A percentile compares a stretch with the other conserved stretches of the same genome.
Evolutionary conservation across 2,797 vertebrate species (phyloP).

Genomic region (Lithobates sylvaticus): DNA sequence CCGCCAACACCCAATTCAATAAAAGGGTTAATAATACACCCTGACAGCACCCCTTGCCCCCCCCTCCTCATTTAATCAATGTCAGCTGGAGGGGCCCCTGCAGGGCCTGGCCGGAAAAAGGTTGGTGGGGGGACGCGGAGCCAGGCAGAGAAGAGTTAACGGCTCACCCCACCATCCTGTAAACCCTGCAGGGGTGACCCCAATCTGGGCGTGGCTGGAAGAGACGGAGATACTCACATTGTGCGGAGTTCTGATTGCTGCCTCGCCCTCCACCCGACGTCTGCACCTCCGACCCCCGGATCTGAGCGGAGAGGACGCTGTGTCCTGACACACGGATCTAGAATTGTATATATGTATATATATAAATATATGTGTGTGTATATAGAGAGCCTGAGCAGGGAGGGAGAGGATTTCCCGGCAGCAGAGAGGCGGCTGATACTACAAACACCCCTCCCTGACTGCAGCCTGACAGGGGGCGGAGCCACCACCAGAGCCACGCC

Average conservation of each 20-base stretch:
- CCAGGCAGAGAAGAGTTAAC: neutral
- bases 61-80: neutral
- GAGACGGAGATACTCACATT: neutral
- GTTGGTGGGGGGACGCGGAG: no score
- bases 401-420: neutral
- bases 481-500: neutral
- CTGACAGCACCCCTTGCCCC: neutral
- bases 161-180: neutral
- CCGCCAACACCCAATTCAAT: neutral
- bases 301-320: no score
- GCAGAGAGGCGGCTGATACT: neutral
- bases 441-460: neutral
- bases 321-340: no score
- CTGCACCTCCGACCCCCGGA: neutral
- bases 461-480: neutral
- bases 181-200: neutral
- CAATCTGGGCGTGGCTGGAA: neutral
- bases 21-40: neutral
- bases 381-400: no score
- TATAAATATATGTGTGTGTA: no score
- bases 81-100: no score
- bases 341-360: no score
- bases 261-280: no score
- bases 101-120: no score
- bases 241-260: no score